These are phyloP conservation scores for Clusia tigrina DNA, from an alignment of 2,888 invertebrate species.

Conservation along the genomic window DNA sequence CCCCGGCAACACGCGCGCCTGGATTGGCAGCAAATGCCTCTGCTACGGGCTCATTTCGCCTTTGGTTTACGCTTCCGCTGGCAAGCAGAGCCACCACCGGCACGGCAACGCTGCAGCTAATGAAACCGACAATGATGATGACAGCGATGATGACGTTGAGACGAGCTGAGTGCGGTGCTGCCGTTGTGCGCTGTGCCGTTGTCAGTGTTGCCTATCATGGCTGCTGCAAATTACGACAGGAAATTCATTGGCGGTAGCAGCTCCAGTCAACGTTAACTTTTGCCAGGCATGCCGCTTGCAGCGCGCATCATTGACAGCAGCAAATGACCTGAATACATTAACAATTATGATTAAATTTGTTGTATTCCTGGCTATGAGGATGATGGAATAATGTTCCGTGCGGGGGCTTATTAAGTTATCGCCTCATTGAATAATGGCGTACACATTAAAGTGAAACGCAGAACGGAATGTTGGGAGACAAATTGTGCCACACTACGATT, in stretches of 20 bases:
- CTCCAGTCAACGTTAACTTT: background rate
- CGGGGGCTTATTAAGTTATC: background rate
- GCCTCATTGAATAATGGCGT: background rate
- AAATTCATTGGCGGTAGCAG: background rate
- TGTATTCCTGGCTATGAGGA: background rate
- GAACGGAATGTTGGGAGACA: no score
- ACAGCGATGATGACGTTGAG: no score
- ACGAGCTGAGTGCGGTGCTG: no score
- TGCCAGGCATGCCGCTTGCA: background rate
- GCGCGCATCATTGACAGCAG: background rate
- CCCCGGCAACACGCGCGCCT: no score
- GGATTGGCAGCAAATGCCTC: no score
- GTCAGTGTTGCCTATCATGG: conserved; percentile 1
- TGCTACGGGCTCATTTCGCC: no score
- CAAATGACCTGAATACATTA: conserved; percentile 8
- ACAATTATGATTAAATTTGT: conserved; percentile 1
- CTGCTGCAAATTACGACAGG: conserved; percentile 3
- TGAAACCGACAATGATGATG: no score
- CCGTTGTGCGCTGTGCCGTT: background rate
- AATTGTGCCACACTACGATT: no score
- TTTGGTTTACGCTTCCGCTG: no score
- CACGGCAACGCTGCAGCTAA: no score
- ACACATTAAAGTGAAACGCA: no score
- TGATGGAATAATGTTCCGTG: background rate
- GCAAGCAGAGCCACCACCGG: no score